Base-by-base conservation (phyloP, 1,140 invertebrate genomes). In the Calliphora vicina region DNA sequence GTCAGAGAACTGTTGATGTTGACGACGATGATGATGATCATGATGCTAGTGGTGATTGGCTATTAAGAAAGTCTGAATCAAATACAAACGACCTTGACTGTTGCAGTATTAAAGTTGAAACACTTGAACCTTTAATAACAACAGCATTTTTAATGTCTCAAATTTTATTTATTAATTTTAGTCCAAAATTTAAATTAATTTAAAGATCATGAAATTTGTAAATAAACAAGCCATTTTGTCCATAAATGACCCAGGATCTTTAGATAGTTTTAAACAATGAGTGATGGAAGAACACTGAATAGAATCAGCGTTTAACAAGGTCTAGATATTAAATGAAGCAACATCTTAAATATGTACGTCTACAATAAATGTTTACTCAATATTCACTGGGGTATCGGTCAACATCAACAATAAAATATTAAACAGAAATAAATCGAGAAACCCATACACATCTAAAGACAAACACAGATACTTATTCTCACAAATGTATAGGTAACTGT, bases 81-180 rank as follows among this genome's bases (percentile, higher is more conserved):
- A 67, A 67, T 67, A 67, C 61, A 67, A 67, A 67, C 20, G 61
- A 67, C 61, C 61, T 67, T 67, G 61, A 23, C 20, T 67, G 23
- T 57, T 1, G 50, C 50, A n/a, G n/a, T 57, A 57, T 57, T 2
- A 57, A n/a, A 57, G 15, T 57, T 17, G 15, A n/a, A n/a, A 57
- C 50, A 57, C 50, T 57, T 57, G 5, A n/a, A 57, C 2, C 50
- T 57, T n/a, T 57, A n/a, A 57, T 57, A 5, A 57, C 50, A 3
- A n/a, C 2, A 17, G n/a, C 35, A 2, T n/a, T n/a, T n/a, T n/a
- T n/a, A n/a, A n/a, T n/a, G n/a, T n/a, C n/a, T n/a, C n/a, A n/a
- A n/a, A n/a, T n/a, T n/a, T n/a, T n/a, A n/a, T n/a, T n/a, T n/a
- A n/a, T n/a, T n/a, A n/a, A n/a, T n/a, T n/a, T n/a, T n/a, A n/a